These are phyloP conservation scores for Apeira syringaria DNA, from an alignment of 2,888 invertebrate genomes.

Conservation along the genomic window DNA sequence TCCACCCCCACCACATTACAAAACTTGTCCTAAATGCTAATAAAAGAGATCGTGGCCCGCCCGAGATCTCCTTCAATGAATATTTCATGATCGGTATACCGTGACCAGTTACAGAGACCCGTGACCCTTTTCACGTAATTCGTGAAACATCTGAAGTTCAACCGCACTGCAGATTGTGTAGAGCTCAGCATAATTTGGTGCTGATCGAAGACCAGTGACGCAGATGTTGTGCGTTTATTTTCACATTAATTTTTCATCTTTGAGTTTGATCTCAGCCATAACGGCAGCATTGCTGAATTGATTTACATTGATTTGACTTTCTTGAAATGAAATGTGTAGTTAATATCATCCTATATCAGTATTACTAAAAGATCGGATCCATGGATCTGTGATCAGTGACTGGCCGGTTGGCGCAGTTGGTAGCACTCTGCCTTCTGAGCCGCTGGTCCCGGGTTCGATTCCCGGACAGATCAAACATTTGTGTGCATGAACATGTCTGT, in stretches of 20 bases:
- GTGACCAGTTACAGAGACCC: constrained; percentile 45
- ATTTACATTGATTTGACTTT: too few relatives aligned
- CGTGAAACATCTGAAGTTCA: constrained; percentile 16
- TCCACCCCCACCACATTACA: constrained; percentile 54
- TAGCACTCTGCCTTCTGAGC: too few relatives aligned
- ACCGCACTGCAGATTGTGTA: constrained; percentile 28
- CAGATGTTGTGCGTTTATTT: constrained; percentile 67
- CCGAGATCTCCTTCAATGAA: constrained; percentile 57
- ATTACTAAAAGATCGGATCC: too few relatives aligned
- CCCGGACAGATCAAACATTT: too few relatives aligned
- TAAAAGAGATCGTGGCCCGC: constrained; percentile 58
- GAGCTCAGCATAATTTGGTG: constrained; percentile 43
- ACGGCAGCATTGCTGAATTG: too few relatives aligned
- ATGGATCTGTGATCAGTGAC: too few relatives aligned
- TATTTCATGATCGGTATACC: constrained; percentile 65
- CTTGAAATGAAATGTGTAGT: too few relatives aligned
- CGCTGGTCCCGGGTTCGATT: too few relatives aligned
- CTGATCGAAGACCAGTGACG: constrained; percentile 45
- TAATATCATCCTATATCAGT: too few relatives aligned
- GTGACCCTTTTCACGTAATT: constrained; percentile 26
- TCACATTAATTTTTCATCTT: constrained; percentile 68
- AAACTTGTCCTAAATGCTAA: constrained; percentile 73
- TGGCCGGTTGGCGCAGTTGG: too few relatives aligned
- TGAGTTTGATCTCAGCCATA: constrained; percentile 46
- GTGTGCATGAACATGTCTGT: too few relatives aligned